Percentiles rank a stretch among this genome's conserved stretches.
Conservation (phyloP, 2,888 invertebrate species). For the Litoditis marina region DNA sequence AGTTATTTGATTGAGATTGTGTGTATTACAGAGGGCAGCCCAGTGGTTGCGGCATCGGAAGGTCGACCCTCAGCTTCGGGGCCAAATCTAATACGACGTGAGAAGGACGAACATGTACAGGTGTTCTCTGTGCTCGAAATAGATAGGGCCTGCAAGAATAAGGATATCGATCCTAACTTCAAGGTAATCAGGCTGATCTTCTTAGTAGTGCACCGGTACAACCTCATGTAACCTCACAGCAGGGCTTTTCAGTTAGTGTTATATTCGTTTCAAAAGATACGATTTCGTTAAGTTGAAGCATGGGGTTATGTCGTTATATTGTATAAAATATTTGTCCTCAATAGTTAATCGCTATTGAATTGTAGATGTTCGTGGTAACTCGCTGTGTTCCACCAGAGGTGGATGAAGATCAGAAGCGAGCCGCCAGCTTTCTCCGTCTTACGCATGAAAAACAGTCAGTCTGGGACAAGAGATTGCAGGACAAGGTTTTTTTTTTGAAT, state of each 20-base stretch:
- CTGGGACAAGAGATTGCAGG: constrained; percentile 23
- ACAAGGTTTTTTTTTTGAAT: too few species aligned
- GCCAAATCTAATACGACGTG: constrained; percentile 32
- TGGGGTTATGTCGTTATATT: too few species aligned
- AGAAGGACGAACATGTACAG: constrained; percentile 46
- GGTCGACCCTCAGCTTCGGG: constrained; percentile 41
- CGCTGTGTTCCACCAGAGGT: constrained; percentile 31
- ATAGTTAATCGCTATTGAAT: not conserved
- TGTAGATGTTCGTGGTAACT: constrained; percentile 44
- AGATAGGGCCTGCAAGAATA: constrained; percentile 53
- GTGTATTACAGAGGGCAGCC: constrained; percentile 28
- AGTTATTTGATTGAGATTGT: too few species aligned
- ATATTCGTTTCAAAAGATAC: too few species aligned
- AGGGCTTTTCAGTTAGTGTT: too few species aligned
- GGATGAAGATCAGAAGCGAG: constrained; percentile 20
- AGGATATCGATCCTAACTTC: constrained; percentile 42
- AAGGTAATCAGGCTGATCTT: too few species aligned
- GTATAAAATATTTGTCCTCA: not conserved
- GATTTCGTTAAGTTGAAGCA: too few species aligned
- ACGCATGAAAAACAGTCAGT: constrained; percentile 38
- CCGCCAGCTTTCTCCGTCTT: constrained; percentile 30
- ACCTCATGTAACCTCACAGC: too few species aligned
- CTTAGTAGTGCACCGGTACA: too few species aligned
- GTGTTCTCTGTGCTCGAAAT: constrained; percentile 52
- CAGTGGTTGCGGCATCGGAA: constrained; percentile 34